These are phyloP conservation scores for Cistogaster globosa DNA, from an alignment of 2,888 invertebrate genomes.

Conservation along the genomic window DNA sequence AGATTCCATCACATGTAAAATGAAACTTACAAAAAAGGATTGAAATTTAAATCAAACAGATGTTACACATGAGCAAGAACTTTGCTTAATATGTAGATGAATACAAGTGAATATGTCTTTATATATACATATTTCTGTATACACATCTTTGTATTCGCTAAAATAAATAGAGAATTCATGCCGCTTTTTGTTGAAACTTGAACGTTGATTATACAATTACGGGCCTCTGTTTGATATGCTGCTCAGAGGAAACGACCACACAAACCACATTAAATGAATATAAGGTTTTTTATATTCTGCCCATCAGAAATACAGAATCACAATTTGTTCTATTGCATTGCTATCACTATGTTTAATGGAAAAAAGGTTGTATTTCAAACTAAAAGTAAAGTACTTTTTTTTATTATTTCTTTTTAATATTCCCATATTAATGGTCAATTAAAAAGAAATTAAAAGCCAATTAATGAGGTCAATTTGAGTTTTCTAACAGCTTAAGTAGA, in stretches of 20 bases:
- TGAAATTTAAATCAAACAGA: constrained; percentile 49
- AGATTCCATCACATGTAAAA: constrained; percentile 11
- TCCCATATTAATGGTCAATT: constrained; percentile 55
- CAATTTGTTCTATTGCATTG: constrained; percentile 15
- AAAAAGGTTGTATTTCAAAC: constrained; percentile 20
- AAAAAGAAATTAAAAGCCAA: constrained; percentile 55
- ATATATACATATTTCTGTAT: no score
- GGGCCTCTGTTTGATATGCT: constrained; percentile 19
- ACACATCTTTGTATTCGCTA: no score
- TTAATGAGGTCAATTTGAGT: constrained; percentile 45
- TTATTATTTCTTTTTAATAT: constrained; percentile 29
- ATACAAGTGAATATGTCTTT: no score
- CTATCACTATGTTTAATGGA: neutral
- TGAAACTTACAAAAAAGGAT: constrained; percentile 12
- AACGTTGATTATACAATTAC: constrained; percentile 5
- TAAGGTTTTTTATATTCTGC: constrained; percentile 5
- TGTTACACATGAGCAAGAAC: neutral
- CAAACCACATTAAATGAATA: constrained; percentile 25
- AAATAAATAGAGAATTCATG: no score
- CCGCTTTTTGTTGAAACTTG: neutral
- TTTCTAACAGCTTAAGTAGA: constrained; percentile 46
- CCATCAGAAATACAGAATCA: constrained; percentile 27
- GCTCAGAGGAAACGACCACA: neutral
- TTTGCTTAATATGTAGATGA: no score
- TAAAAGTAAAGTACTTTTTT: constrained; percentile 1